Conservation (phyloP, 1,140 invertebrate species). For the Geopemphigus sp. region DNA sequence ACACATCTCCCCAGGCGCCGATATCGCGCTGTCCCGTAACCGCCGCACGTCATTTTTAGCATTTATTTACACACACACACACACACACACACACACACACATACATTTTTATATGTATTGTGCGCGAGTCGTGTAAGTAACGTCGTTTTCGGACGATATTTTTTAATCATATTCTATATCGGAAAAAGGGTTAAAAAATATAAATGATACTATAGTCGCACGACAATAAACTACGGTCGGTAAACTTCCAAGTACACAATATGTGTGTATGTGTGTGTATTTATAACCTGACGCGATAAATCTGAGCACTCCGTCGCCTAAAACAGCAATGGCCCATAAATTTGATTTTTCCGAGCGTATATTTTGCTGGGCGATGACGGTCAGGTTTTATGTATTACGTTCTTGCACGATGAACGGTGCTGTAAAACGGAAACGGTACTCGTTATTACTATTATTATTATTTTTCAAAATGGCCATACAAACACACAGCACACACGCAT, state of each 20-base stretch:
- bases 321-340: not conserved
- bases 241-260: constrained; percentile 19
- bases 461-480: constrained; percentile 23
- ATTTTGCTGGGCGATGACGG: not conserved
- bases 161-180: not conserved
- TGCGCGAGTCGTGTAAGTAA: not conserved
- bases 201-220: not conserved
- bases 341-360: constrained; percentile 18
- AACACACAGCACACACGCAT: not conserved
- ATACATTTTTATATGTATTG: no score
- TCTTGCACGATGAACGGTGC: no score
- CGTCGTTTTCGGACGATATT: not conserved
- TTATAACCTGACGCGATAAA: constrained; percentile 26
- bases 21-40: no score
- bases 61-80: no score
- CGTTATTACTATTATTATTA: no score
- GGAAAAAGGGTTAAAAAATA: constrained; percentile 1
- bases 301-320: no score
- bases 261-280: no score
- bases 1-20: constrained; percentile 36
- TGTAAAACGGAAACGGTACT: constrained; percentile 8
- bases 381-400: no score
- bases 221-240: constrained; percentile 40
- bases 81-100: no score
- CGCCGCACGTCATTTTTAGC: no score